Evolutionary conservation across 2,888 invertebrate species (phyloP), one percentile per base, ranked within the genome.

Genomic region (Morpho helenor): DNA sequence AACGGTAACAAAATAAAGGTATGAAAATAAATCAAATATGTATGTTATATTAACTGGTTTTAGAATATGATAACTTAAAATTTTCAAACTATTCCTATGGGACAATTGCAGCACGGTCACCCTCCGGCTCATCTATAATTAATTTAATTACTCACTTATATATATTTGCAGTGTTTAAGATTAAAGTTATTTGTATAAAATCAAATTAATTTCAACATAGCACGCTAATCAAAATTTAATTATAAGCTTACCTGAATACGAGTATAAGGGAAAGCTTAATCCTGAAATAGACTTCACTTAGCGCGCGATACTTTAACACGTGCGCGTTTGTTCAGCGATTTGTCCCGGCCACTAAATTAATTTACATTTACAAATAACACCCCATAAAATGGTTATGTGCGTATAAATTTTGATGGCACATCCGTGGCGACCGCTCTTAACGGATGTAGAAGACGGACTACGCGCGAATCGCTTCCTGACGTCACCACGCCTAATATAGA

Each of bases 401-500:
- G 52, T 59, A 23, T 56, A 59, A 56, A 57, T 57, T 59, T 59
- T 56, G 43, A 50, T 62, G 48, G 59, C 55, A 66, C 60, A 60
- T 52, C 49, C 47, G 61, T 62, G 74, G 76, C 78, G 75, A 81
- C 81, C 81, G 80, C 63, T 66, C 74, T 72, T 80, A 81, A 80
- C 85, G 81, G 76, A 79, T 72, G 79, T 75, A 74, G 76, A 75
- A 75, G 72, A 67, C 78, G 77, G 80, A 89, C 89, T 89, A 87
- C 86, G 84, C 80, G 76, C 70, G 77, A 74, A 70, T 68, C 72
- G 68, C 66, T 49, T 56, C 62, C 60, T 77, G 82, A 87, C 88
- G 88, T 89, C 86, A 86, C 68, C 70, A 63, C 65, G 72, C 81
- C 87, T 75, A 83, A 88, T 88, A 87, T 88, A 89, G 88, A 66